These are phyloP conservation scores for Microplitis manilae DNA, from an alignment of 2,888 invertebrate genomes.

Conservation along the genomic window DNA sequence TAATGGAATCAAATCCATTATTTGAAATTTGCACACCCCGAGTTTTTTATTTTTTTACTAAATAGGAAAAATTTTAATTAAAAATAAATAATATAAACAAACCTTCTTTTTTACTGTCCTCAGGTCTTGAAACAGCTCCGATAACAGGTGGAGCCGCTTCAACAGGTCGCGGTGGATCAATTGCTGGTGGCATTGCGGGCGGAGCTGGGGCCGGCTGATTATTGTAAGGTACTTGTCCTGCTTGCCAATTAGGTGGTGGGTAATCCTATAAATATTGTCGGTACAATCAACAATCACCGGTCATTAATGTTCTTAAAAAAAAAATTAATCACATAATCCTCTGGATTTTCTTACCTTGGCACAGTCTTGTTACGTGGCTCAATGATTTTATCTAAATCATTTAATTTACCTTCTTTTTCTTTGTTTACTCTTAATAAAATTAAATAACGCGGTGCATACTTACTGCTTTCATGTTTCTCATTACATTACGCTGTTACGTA, in stretches of 20 bases:
- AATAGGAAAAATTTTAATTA: no score
- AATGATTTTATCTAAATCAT: not conserved
- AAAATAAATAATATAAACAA: not conserved
- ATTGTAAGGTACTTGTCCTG: constrained; percentile 66
- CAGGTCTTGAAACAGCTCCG: constrained; percentile 61
- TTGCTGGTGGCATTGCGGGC: constrained; percentile 56
- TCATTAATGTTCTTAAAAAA: not conserved
- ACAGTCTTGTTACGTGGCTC: not conserved
- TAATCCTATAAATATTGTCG: constrained; percentile 64
- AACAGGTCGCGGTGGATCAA: constrained; percentile 59
- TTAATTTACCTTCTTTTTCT: constrained; percentile 59
- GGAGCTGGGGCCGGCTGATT: constrained; percentile 65
- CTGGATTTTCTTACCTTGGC: not conserved
- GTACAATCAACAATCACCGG: constrained; percentile 21
- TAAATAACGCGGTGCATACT: not conserved
- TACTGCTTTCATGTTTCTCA: not conserved
- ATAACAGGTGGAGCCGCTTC: constrained; percentile 56
- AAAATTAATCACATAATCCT: not conserved
- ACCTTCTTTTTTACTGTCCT: constrained; percentile 71
- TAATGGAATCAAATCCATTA: no score
- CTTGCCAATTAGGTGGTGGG: constrained; percentile 68
- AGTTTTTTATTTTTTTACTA: no score
- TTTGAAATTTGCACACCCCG: no score
- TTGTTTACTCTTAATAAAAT: constrained; percentile 2
- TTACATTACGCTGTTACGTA: not conserved